Base-by-base conservation (phyloP, 2,888 invertebrate genomes). In the Cheilosia grossa region DNA sequence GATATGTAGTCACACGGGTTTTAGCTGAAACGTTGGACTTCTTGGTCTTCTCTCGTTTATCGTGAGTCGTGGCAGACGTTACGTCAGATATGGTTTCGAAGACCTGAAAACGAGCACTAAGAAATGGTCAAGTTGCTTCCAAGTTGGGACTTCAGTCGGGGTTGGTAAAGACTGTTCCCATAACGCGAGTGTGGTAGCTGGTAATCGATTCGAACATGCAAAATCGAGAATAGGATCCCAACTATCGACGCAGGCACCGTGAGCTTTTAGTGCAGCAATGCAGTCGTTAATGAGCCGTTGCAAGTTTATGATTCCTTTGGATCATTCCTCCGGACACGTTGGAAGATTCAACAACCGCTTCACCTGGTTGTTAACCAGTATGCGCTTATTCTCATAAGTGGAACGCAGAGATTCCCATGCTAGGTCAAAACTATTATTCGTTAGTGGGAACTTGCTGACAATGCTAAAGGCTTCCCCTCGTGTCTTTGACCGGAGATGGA, bases 61-160 rank as follows among this genome's bases (percentile, higher is more conserved):
- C 15, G 6, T 1, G 0, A 17, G 5, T 44, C 2, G 42, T n/a
- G 15, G 6, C 0, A 19, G 15, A 53, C 1, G 10, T 27, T n/a
- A 64, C 37, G 51, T 64, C 66, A 0, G 66, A 37, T 4, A 66
- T 66, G 2, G 66, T 51, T 49, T 66, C 66, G 5, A 66, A 24
- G 6, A 66, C 53, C 4, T 33, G 17, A 47, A 15, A 51, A 13
- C 66, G 49, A 19, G 3, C n/a, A 27, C 21, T n/a, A 67, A 27
- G 37, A 67, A 67, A 4, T 27, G 53, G 17, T 67, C 15, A 10
- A 67, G 24, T 54, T 67, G 42, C 13, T 47, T 17, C 63, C 63
- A 64, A 2, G 49, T 51, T 2, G 64, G 64, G 21, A 66, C 40
- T 51, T 51, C 51, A 37, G 37, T 51, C 21, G 64, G 69, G 9